Evolutionary conservation across 2,113 vertebrate genomes (phyloP).

Genomic region (Ictidomys tridecemlineatus): DNA sequence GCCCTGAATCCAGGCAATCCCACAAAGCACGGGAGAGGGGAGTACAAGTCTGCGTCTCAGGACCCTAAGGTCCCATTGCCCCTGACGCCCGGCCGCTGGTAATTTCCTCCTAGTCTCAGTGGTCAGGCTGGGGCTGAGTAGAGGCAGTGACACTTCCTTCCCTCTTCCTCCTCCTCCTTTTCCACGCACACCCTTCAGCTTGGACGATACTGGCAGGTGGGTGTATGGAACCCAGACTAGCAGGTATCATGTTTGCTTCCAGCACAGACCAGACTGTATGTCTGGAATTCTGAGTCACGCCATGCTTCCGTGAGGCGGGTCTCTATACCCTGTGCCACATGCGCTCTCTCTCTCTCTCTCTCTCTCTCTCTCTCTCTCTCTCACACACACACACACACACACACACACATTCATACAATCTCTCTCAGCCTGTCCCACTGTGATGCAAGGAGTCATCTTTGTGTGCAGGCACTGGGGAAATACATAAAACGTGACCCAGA

Average conservation of each 20-base stretch:
- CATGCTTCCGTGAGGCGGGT: neutral
- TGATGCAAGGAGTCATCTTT: neutral
- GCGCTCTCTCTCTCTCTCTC: no score
- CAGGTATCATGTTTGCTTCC: constrained; percentile 57
- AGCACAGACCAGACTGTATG: neutral
- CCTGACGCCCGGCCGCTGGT: neutral
- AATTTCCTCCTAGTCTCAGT: neutral
- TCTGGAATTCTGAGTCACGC: constrained; percentile 58
- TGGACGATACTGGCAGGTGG: constrained; percentile 42
- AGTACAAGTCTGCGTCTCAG: neutral
- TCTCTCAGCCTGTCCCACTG: neutral
- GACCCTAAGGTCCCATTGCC: neutral
- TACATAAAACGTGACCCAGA: neutral
- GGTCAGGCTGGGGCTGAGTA: neutral
- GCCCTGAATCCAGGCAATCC: neutral
- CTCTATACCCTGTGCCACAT: neutral
- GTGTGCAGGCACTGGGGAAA: neutral
- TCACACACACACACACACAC: neutral
- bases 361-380: neutral
- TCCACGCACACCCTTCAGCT: constrained; percentile 33
- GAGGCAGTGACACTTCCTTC: neutral
- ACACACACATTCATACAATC: neutral
- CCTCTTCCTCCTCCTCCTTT: constrained; percentile 1
- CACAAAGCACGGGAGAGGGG: neutral
- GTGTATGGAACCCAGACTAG: constrained; percentile 51